Base-by-base conservation (phyloP, 2,888 invertebrate genomes). In the Lysandra bellargus region DNA sequence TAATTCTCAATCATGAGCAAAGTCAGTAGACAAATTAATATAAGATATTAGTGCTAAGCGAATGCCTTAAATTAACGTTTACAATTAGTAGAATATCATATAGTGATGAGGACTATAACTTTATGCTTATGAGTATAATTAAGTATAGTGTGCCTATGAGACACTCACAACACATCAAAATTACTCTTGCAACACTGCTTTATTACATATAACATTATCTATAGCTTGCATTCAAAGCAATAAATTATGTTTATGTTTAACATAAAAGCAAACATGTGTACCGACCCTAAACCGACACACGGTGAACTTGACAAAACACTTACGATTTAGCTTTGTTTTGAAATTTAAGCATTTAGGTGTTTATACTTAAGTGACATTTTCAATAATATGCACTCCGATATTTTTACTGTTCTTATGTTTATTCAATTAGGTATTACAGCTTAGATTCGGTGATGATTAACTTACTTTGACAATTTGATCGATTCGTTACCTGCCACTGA, bases 101-200 rank as follows among this genome's bases (percentile, higher is more conserved):
- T 69, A 69, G 69, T 33, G 33, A 69, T 69, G 69, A 33, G 33
- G 37, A 69, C 14, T 69, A 69, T 69, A 69, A 69, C 33, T 37
- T 69, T 69, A 69, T 69, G 33, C 69, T 69, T 69, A 69, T 69
- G 69, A 69, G 69, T 69, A 69, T 69, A 69, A 33, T 33, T 69
- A 69, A 69, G 69, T 69, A 37, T 69, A 69, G 37, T 37, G 69
- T 69, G 69, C 69, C 69, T 69, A 69, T 69, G 69, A 69, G 69
- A 69, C 69, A 69, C 69, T 69, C 69, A 69, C 69, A 69, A 69
- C 69, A 69, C 69, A 69, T 69, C 33, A 33, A 69, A 69, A 33
- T 69, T 33, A 69, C 69, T 33, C 33, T 69, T 37, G 33, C 14
- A 69, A 37, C 17, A 69, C 69, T 37, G 33, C 69, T 37, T 12